Conservation (phyloP, 2,113 vertebrate genomes). For the Romanogobio albipinnatus region DNA sequence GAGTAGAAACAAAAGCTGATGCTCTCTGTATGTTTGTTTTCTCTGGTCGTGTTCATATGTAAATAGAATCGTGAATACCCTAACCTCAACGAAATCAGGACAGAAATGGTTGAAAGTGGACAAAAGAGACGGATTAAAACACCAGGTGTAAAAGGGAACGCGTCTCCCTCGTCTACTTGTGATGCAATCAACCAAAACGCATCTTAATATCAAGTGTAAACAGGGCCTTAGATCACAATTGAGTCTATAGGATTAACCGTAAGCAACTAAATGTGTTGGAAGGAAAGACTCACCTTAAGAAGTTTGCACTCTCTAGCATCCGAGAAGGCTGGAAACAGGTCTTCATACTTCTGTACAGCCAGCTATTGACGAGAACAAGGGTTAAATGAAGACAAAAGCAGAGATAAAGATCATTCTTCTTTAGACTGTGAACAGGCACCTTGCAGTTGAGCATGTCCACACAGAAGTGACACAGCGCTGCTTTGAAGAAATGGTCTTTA, state of each 20-base stretch:
- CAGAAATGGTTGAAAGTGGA: no score
- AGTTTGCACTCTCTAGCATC: conserved; percentile 82
- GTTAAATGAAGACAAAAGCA: background rate
- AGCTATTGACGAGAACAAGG: conserved; percentile 62
- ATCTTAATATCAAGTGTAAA: no score
- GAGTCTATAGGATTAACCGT: background rate
- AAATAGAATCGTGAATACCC: no score
- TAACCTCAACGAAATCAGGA: no score
- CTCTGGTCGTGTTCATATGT: no score
- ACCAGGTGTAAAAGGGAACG: no score
- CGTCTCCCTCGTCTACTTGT: no score
- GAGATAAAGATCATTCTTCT: background rate
- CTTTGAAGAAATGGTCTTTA: conserved; percentile 86
- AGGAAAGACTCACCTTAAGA: conserved; percentile 71
- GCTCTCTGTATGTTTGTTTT: no score
- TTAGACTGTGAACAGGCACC: conserved; percentile 62
- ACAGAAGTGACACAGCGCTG: conserved; percentile 84
- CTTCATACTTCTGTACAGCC: conserved; percentile 81
- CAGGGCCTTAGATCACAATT: background rate
- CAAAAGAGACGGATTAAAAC: no score
- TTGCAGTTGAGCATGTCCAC: conserved; percentile 84
- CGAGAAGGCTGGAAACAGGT: conserved; percentile 81
- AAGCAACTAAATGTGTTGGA: background rate
- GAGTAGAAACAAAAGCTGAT: no score
- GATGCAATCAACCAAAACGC: no score